phyloP scores from a whole-genome alignment of 2,888 invertebrate species.

The Hydrotaea cyrtoneurina region DNA sequence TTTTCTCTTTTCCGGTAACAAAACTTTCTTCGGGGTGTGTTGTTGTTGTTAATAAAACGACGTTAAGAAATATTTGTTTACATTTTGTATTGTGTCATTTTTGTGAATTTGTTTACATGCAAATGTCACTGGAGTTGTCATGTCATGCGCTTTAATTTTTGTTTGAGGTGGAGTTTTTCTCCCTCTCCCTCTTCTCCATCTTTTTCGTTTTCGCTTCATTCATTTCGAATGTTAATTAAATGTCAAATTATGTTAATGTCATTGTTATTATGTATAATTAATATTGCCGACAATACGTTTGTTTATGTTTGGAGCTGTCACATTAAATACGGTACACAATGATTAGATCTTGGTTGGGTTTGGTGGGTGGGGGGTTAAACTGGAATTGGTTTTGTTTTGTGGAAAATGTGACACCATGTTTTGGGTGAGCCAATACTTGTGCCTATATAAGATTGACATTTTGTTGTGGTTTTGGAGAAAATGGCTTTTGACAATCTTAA shows the following conservation, averaged over 20 bases:
- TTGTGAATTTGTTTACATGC: slow-evolving; percentile 38
- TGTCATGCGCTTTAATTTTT: slow-evolving; percentile 30
- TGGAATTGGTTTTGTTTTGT: not conserved
- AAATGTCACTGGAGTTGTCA: slow-evolving; percentile 39
- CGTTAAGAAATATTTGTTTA: slow-evolving; percentile 11
- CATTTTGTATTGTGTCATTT: slow-evolving; percentile 34
- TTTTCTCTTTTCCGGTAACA: slow-evolving; percentile 7
- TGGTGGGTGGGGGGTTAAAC: not conserved
- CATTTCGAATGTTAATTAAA: slow-evolving; percentile 37
- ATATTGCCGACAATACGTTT: not conserved
- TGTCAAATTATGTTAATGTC: slow-evolving; percentile 43
- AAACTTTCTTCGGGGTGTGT: slow-evolving; percentile 26
- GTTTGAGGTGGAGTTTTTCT: slow-evolving; percentile 29
- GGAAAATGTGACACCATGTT: not conserved
- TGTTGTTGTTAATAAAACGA: slow-evolving; percentile 6
- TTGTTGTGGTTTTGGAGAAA: no score
- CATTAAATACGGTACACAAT: not conserved
- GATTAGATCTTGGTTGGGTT: slow-evolving; percentile 9
- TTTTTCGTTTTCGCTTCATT: slow-evolving; percentile 5
- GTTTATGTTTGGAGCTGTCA: slow-evolving; percentile 4
- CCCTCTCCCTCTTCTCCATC: no score
- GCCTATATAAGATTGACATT: no score
- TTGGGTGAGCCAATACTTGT: no score
- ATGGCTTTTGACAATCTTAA: no score
- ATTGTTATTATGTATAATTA: slow-evolving; percentile 37